Evolutionary conservation across 2,888 invertebrate genomes (phyloP), one percentile per base, ranked within the genome.

Genomic region (Unio delphinus): DNA sequence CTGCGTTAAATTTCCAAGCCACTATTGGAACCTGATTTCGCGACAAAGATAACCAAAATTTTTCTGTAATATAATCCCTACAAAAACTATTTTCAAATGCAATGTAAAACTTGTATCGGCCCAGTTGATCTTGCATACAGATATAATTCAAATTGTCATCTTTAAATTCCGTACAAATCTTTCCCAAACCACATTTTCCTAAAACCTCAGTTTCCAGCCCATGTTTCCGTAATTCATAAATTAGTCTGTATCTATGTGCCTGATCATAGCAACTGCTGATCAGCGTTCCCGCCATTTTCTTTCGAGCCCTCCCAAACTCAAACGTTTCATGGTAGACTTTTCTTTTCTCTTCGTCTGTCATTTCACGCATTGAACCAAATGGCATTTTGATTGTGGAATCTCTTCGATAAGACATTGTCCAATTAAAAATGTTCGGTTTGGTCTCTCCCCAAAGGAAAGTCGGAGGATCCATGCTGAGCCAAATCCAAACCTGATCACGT

Each of bases 1-100:
- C 62, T 18, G 78, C 68, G 0, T 72, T 68, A 17, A 61, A 59
- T 60, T 80, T 81, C 70, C 84, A 83, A 56, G 79, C 76, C 4
- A 85, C 85, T 1, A 85, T 81, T 0, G 84, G 84, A 18, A 85
- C 76, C 59, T 82, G 81, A 3, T 79, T 72, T 17, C 80, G 71
- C 20, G 66, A 17, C 45, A 83, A 59, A 1, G 83, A 69, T 17
- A 65, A 60, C 83, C 83, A 84, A 64, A 81, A 84, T 70, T 85
- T 85, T 61, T 85, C 84, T 0, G 81, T 80, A 23, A 85, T 73
- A 66, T 85, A 85, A 56, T 84, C 85, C 55, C 63, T 70, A 64
- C 84, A 85, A 63, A 80, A 67, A 65, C 75, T 74, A 68, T 84
- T 83, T 70, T 85, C 85, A 67, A 83, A 80, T 8, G 81, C 74